phyloP scores from a whole-genome alignment of 2,113 vertebrate genomes.

The Cryptomyrus ogoouensis region DNA sequence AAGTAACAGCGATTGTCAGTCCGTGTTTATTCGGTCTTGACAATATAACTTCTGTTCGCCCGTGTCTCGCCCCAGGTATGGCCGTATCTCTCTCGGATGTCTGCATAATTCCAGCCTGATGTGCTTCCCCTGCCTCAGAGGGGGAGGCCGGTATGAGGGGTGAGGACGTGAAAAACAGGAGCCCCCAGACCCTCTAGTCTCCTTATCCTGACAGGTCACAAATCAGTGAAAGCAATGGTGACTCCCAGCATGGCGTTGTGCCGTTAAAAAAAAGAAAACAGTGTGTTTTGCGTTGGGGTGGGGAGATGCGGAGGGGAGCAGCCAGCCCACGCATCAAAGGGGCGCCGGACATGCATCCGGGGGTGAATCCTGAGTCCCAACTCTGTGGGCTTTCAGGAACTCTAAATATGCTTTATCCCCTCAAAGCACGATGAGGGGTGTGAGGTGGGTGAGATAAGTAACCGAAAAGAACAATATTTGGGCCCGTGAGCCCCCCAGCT shows the following conservation, averaged over 20 bases:
- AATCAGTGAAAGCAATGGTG: constrained; percentile 25
- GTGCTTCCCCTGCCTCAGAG: background rate
- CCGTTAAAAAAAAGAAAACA: constrained; percentile 32
- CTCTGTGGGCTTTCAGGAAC: constrained; percentile 38
- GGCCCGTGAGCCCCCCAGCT: constrained; percentile 45
- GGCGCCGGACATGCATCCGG: constrained; percentile 14
- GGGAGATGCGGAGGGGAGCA: constrained; percentile 34
- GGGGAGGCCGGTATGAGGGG: background rate
- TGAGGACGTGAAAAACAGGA: constrained; percentile 2
- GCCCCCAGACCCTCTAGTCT: background rate
- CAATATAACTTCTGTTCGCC: background rate
- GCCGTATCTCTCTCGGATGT: background rate
- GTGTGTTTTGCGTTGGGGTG: constrained; percentile 44
- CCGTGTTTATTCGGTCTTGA: background rate
- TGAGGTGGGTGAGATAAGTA: background rate
- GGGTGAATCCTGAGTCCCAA: constrained; percentile 34
- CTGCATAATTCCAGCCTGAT: background rate
- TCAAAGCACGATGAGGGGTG: constrained; percentile 18
- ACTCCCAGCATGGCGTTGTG: constrained; percentile 35
- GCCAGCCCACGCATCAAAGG: constrained; percentile 49
- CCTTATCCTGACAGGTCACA: background rate
- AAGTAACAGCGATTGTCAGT: background rate
- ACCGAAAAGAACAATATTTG: constrained; percentile 17
- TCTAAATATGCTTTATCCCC: constrained; percentile 28
- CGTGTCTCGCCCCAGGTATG: background rate